These are phyloP conservation scores for Sebastes miniatus DNA, from an alignment of 2,797 vertebrate genomes.

Conservation along the genomic window DNA sequence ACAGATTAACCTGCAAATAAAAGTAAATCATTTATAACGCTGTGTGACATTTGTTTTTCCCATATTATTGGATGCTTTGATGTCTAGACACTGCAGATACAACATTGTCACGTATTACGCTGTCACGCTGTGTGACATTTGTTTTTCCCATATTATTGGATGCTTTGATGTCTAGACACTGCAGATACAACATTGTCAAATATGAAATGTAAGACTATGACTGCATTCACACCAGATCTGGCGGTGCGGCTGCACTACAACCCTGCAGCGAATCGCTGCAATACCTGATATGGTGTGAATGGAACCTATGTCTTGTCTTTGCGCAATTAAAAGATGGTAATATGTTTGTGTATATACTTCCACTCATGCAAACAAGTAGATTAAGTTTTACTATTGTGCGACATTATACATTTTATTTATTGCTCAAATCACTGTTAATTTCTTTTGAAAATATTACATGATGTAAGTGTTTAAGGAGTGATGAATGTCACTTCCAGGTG, in stretches of 20 bases:
- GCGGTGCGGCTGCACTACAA: rapidly evolving
- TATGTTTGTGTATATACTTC: not conserved
- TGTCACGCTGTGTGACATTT: not conserved
- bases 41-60: not conserved
- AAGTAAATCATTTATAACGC: not conserved
- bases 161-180: not conserved
- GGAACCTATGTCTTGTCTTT: not conserved
- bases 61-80: not conserved
- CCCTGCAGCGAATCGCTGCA: no score
- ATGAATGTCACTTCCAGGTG: not conserved
- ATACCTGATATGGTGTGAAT: no score
- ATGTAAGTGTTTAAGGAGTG: not conserved
- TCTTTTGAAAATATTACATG: not conserved
- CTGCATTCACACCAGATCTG: no score
- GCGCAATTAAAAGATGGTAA: not conserved
- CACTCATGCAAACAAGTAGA: not conserved
- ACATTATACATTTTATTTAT: not conserved
- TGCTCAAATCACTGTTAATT: not conserved
- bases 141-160: not conserved
- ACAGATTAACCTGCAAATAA: not conserved
- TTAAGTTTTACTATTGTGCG: not conserved
- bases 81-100: not conserved
- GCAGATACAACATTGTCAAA: not conserved
- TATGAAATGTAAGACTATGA: not conserved
- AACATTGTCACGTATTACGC: not conserved